Percentiles rank a stretch among this genome's conserved stretches.
Conservation (phyloP, 2,113 vertebrate species). For the Ondatra zibethicus region DNA sequence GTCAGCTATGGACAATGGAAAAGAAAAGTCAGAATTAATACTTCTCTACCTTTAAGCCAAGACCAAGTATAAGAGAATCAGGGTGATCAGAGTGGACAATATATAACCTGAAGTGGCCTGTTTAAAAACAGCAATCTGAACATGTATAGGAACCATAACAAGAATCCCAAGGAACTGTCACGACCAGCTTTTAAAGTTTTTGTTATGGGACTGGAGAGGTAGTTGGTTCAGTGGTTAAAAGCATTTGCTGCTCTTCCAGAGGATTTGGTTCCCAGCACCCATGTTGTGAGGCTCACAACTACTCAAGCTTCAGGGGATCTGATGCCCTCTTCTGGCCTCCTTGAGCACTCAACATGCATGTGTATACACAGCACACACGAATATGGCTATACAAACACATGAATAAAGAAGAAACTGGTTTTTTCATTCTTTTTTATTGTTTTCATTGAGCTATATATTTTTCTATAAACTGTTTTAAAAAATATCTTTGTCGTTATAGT, state of each 20-base stretch:
- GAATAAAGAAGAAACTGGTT: background rate
- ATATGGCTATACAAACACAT: background rate
- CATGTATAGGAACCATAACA: background rate
- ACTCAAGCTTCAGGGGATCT: background rate
- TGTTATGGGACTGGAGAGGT: background rate
- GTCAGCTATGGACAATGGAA: constrained; percentile 11
- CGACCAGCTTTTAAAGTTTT: background rate
- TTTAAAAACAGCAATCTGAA: background rate
- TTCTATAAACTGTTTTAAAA: too few species aligned
- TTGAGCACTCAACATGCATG: background rate
- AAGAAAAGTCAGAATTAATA: background rate
- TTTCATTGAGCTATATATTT: too few species aligned
- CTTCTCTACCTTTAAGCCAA: background rate
- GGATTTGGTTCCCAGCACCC: background rate
- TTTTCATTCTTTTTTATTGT: too few species aligned
- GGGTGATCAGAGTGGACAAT: background rate
- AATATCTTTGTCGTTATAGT: background rate
- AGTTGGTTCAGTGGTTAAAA: background rate
- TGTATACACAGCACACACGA: background rate
- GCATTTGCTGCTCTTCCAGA: background rate
- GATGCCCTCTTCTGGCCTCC: background rate
- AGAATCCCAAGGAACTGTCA: constrained; percentile 48
- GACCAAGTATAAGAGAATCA: background rate
- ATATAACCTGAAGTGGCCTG: background rate
- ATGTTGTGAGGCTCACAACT: background rate